Conservation (phyloP, 2,888 invertebrate species). For the Eupithecia tripunctaria region DNA sequence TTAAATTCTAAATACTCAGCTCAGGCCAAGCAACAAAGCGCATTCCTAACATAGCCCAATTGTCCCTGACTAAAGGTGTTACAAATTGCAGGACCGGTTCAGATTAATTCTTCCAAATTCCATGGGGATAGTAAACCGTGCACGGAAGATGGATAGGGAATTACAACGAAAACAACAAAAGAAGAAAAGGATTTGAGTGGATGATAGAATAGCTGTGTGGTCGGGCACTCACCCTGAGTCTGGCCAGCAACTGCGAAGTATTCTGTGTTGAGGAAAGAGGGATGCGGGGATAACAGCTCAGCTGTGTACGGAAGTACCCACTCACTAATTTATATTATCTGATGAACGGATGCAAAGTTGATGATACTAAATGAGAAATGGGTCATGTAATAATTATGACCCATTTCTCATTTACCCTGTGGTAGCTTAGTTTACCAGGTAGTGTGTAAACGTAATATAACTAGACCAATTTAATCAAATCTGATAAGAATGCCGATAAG, state of each 20-base stretch:
- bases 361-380: not conserved
- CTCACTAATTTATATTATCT: conserved; percentile 34
- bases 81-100: conserved; percentile 44
- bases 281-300: conserved; percentile 43
- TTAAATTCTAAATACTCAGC: not conserved
- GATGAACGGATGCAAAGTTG: conserved; percentile 11
- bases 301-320: conserved; percentile 52
- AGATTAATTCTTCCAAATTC: conserved; percentile 41
- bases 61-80: conserved; percentile 40
- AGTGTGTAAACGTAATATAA: not conserved
- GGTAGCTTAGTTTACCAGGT: not conserved
- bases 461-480: conserved; percentile 19
- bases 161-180: conserved; percentile 53
- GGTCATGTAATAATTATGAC: too few relatives aligned
- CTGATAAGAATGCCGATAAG: conserved; percentile 25
- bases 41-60: conserved; percentile 39
- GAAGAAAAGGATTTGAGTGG: conserved; percentile 56
- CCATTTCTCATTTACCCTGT: not conserved
- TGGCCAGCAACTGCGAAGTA: conserved; percentile 19
- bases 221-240: conserved; percentile 63
- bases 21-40: conserved; percentile 29
- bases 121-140: conserved; percentile 34
- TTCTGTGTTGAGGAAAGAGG: conserved; percentile 34
- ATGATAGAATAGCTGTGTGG: conserved; percentile 53
- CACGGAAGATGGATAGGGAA: conserved; percentile 41